A percentile compares a stretch with the other conserved stretches of the same genome.
These are phyloP conservation scores for Trematomus bernacchii DNA, from an alignment of 2,797 vertebrate genomes.

Conservation along the genomic window DNA sequence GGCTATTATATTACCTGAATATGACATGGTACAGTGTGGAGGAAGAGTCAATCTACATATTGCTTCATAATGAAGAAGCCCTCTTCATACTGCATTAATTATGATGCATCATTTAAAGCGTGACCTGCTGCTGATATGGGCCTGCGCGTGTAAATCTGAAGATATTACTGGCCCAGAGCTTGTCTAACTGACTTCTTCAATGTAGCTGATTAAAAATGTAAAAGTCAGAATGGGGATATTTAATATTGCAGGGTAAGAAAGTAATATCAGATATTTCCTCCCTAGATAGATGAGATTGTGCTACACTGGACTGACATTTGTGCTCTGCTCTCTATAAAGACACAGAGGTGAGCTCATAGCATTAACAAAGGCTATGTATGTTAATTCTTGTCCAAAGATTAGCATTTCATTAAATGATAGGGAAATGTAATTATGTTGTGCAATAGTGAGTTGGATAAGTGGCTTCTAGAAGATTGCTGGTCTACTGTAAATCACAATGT, in stretches of 20 bases:
- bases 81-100: constrained; percentile 70
- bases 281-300: constrained; percentile 13
- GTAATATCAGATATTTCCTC: constrained; percentile 39
- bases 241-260: constrained; percentile 42
- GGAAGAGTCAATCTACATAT: constrained; percentile 37
- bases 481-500: too few species aligned
- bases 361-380: background rate
- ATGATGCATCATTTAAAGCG: constrained; percentile 66
- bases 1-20: constrained; percentile 46
- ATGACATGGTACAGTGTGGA: constrained; percentile 40
- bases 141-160: constrained; percentile 56
- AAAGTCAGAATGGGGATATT: constrained; percentile 39
- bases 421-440: background rate
- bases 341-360: constrained; percentile 5
- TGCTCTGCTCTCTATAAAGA: constrained; percentile 1
- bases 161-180: constrained; percentile 55
- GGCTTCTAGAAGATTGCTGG: background rate
- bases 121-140: constrained; percentile 65
- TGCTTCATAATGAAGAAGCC: constrained; percentile 60
- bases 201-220: constrained; percentile 67
- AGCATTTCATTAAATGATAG: background rate
- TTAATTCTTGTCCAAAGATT: background rate
- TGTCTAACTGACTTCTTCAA: constrained; percentile 55
- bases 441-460: background rate
- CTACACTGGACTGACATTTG: constrained; percentile 20